Evolutionary conservation across 2,113 vertebrate species (phyloP), one percentile per base, ranked within the genome.

Genomic region (Catharus minimus): DNA sequence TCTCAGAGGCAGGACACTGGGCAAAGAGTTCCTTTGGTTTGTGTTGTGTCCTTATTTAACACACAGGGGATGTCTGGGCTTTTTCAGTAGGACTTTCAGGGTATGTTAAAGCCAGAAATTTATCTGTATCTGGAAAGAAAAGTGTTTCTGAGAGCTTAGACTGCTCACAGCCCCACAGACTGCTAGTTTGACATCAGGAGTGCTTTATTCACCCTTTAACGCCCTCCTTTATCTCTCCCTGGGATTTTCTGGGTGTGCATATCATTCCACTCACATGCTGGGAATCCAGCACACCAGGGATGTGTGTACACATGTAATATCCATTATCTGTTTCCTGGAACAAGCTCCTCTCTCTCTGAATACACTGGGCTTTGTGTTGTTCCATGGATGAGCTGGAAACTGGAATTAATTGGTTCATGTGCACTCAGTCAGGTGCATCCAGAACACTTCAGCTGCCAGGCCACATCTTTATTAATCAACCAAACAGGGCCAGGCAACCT

Each of bases 321-420:
- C 19, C n/a, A 36, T 10, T 13, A 9, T 8, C 41, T 28, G 3
- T 30, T 69, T 49, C 56, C 41, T 66, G 52, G 17, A 93, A 55
- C 47, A 50, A 77, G 15, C 7, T 66, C 11, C 12, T 32, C 8
- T 3, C 41, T 65, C 73, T 68, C 68, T 21, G 21, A 55, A 13
- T 52, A 10, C 0, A 1, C 52, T 44, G 46, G 8, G 15, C 12
- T 74, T 52, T 18, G 24, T 0, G 1, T 1, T 7, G 27, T 28
- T 68, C 55, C n/a, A 27, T 2, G 46, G 41, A 39, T 9, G 60
- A 77, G n/a, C 55, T 83, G 55, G 46, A 61, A 89, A 56, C 24
- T 61, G 46, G 46, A 83, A 77, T 86, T 39, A 53, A 56, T 36
- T 68, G 23, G 20, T 50, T 72, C 53, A 23, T n/a, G 33, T 67